Base-by-base conservation (phyloP, 2,113 vertebrate species). In the Pica pica region DNA sequence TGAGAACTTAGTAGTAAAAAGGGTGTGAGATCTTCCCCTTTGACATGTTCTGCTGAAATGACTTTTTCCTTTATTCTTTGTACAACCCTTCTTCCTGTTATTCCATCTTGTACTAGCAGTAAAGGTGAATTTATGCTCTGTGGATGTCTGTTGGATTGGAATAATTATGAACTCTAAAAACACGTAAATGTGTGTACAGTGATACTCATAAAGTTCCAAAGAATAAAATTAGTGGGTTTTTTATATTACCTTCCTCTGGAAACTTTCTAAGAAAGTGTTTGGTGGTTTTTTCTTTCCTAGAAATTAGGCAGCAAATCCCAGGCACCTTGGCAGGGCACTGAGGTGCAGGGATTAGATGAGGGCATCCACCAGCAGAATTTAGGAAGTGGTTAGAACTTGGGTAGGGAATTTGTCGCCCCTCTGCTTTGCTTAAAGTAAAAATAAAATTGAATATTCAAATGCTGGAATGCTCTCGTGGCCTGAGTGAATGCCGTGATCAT, bases 11-110 rank as follows among this genome's bases (percentile, higher is more conserved):
- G 65, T 59, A 53, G 65, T 79, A 85, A 76, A 84, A 95, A 49
- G 69, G 53, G 46, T 81, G 71, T 83, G 94, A 89, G 81, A 91
- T 84, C 74, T 78, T 89, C 68, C 61, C 64, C 91, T 94, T 60
- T 68, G 93, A 69, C 15, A 5, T 68, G 49, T 67, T 83, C 39
- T 37, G 24, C 65, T 71, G 53, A 93, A 92, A 87, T 60, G 41
- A 67, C 28, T 44, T 41, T 39, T 83, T 68, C 27, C 77, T 68
- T 50, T 49, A 37, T n/a, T 27, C 60, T 87, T 81, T 41, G 21
- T 57, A 22, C n/a, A 41, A 5, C 35, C 39, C 39, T 73, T 27
- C 14, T 81, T 35, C 26, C 71, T 49, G 0, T 75, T 41, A 10
- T 47, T 41, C 64, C 56, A 69, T 53, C 39, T 17, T 68, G 13